Base-by-base conservation (phyloP, 2,113 vertebrate species). In the Phalacrocorax carbo region DNA sequence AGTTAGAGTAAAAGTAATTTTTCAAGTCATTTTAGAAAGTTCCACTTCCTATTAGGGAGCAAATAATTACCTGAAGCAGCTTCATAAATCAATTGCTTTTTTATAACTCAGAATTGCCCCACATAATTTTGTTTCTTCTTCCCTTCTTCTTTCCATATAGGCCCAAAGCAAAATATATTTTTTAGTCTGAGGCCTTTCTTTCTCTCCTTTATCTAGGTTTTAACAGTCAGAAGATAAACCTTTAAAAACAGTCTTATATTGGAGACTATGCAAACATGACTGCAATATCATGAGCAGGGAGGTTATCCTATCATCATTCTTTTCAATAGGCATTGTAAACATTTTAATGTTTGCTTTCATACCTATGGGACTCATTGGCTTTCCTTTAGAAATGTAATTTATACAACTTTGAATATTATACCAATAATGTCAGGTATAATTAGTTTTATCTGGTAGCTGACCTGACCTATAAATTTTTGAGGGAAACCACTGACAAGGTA, bases 381-480 rank as follows among this genome's bases (percentile, higher is more conserved):
- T 95, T 84, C 34, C n/a, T 90, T 91, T 82, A 94, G 61, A 92
- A 86, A 66, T 55, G 48, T 55, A 82, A 87, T 94, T 94, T 82
- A 87, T 79, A 64, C 13, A 75, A 40, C 38, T 78, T 86, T 79
- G 76, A 92, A 85, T 88, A 48, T 30, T 49, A 55, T 71, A 86
- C 30, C 60, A 66, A 83, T 73, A 91, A 85, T 26, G 29, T 82
- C 52, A 62, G 16, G 22, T 62, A 49, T 71, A 92, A 93, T 88
- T 87, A 75, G 52, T 84, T 93, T 94, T 48, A 79, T 42, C 40
- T 87, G 42, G n/a, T 62, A 77, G 34, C 25, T 62, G 77, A 92
- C 44, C n/a, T 93, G 83, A 88, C 55, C 90, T 87, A 72, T 92
- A 85, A 87, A 91, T 57, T 79, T 62, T 72, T 85, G 42, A 68